Evolutionary conservation across 2,113 vertebrate species (phyloP), one percentile per base, ranked within the genome.

Genomic region (Furnarius figulus): DNA sequence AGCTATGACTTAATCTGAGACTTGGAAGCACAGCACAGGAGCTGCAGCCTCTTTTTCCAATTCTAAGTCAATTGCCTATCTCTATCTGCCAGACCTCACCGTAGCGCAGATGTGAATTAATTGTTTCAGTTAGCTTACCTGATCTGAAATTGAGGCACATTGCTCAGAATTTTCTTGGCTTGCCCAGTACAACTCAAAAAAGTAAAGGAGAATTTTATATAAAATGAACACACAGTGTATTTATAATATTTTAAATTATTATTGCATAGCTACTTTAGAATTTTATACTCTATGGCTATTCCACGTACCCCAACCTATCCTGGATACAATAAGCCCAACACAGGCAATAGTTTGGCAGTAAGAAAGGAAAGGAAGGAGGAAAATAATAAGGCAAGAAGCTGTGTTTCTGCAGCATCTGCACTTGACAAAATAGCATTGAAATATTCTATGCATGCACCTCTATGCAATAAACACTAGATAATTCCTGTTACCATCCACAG

Each of bases 381-480:
- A n/a, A 42, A 84, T 50, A 53, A 40, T 50, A 47, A 68, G 9
- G 33, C 33, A 86, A 56, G 81, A 91, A 90, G 19, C 49, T 75
- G 37, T 79, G 35, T 31, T 92, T 88, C 63, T 90, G 58, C 37
- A 86, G 67, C 50, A 90, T 50, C 83, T 86, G 59, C 63, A 46
- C 65, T 88, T 86, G 49, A 71, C 35, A 74, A 87, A 94, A 86
- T 70, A 62, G 21, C 8, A 10, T 39, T 88, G 88, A 96, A 90
- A 90, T 93, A 95, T 84, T 95, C 92, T 77, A 14, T 77, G 72
- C 76, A 71, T 92, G 89, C 40, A 87, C 47, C 25, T 91, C 56
- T 52, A 22, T 84, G 73, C 56, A 89, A 75, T 95, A 96, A 89
- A 89, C 89, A 85, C 83, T 75, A 89, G 89, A 92, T 91, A 95